Base-by-base conservation (phyloP, 2,113 vertebrate genomes). In the Coryphaenoides rupestris region DNA sequence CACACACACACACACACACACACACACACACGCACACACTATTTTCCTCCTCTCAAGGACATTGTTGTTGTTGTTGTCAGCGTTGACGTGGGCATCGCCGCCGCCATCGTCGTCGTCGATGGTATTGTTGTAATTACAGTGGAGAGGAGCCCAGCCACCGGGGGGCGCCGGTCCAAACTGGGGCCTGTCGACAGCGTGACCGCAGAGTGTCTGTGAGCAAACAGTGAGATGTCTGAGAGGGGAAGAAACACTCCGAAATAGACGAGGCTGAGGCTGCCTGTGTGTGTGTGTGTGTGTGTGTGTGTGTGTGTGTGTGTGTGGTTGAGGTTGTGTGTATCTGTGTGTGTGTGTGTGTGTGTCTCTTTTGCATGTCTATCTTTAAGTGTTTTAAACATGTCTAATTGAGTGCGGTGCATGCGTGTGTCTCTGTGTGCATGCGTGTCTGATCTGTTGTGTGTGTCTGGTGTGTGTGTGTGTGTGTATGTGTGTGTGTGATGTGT, bases 131-230 rank as follows among this genome's bases (percentile, higher is more conserved):
- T 58, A 69, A 59, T 63, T 58, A 54, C 50, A 19, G 66, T 28
- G 67, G 40, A 28, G 59, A 53, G 53, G 55, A 57, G 57, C 14
- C 17, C 55, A 24, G 53, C 58, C 24, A 26, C 46, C 5, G 16
- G 47, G 57, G 72, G 67, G 58, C 62, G 63, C 58, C 55, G 21
- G 56, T 53, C 55, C 68, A 57, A 60, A 63, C 60, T 68, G 24
- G 71, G 61, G 63, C 72, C 3, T 75, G 75, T 80, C 60, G 62
- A 69, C 80, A 72, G 70, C 64, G 14, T n/a, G 21, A 58, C 84
- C 76, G 1, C 85, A 87, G 74, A 70, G 76, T 69, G 70, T 84
- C 76, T 82, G 66, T 72, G 67, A 65, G 72, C 73, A 82, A 87
- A 87, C 79, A 81, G 74, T 69, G 80, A 83, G 83, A 84, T 74